Evolutionary conservation across 1,140 invertebrate species (phyloP), one percentile per base, ranked within the genome.

Genomic region (Drosophila virilis): DNA sequence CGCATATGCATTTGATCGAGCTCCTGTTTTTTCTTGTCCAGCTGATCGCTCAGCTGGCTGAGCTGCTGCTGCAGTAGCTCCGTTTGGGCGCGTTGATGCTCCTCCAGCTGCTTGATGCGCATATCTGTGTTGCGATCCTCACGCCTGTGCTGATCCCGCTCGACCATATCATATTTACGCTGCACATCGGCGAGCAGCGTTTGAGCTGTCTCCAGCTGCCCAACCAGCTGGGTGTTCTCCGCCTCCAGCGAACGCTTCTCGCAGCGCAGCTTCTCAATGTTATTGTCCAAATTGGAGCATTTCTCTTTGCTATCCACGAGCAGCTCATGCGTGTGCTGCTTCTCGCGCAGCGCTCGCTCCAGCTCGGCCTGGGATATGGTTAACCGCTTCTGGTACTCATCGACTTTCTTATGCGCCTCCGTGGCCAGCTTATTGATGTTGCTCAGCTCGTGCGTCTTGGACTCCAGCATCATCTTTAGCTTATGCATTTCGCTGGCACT

Each of bases 321-420:
- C 61, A 94, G 90, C 37, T 94, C 93, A 74, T 94, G 94, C 12
- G 93, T 92, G 62, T 94, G 92, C 46, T 94, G 92, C 10, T 94
- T 81, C 10, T 93, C 93, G 0, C 93, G 80, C 35, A 93, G 88
- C 1, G 93, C 93, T 17, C 94, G 92, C 22, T 94, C 93, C 43
- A 93, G 91, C 48, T 94, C 94, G 33, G 92, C 93, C 43, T 94
- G 80, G 6, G 93, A 89, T 6, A 93, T 93, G 0, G 91, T 84
- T 0, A 94, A 80, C 8, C 93, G 82, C 22, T 92, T 93, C 9
- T 93, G 91, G 0, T 93, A 86, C 12, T 90, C 90, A 55, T 92
- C 80, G 43, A 91, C 66, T 86, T 93, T 67, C 46, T 86, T 91
- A 8, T 74, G 64, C 12, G 82, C 82, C 8, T 78, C 74, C 5